phyloP scores from a whole-genome alignment of 2,113 vertebrate species.

The Saguinus imperator region DNA sequence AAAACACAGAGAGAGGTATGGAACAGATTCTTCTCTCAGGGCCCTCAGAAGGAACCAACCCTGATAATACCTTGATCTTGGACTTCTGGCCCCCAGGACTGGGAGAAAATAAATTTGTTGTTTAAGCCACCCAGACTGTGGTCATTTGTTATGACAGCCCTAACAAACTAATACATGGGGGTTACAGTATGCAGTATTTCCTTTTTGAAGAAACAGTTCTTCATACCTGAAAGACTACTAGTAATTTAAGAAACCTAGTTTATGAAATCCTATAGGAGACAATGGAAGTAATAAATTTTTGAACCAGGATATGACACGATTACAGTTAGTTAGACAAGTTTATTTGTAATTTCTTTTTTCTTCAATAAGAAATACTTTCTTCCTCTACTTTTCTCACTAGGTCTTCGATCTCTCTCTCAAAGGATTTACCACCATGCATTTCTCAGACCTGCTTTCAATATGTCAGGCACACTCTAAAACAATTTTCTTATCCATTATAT shows the following conservation, averaged over 20 bases:
- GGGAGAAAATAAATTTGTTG: neutral
- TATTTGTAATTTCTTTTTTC: neutral
- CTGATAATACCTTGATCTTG: neutral
- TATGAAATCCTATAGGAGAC: neutral
- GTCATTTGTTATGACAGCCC: neutral
- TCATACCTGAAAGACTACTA: neutral
- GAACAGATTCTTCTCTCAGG: neutral
- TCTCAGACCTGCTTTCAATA: neutral
- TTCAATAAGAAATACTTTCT: neutral
- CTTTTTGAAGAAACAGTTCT: neutral
- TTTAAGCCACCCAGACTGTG: neutral
- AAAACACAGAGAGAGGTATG: neutral
- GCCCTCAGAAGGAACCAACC: neutral
- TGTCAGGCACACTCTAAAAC: neutral
- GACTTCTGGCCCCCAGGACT: neutral
- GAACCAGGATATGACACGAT: neutral
- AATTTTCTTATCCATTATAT: neutral
- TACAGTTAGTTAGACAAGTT: neutral
- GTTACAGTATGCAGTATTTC: neutral
- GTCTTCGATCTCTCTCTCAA: neutral
- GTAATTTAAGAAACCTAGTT: neutral
- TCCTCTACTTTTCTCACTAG: neutral
- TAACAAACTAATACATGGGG: neutral
- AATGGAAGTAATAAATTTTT: neutral
- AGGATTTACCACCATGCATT: neutral